phyloP scores from a whole-genome alignment of 2,888 invertebrate species.

The Craniophora ligustri region DNA sequence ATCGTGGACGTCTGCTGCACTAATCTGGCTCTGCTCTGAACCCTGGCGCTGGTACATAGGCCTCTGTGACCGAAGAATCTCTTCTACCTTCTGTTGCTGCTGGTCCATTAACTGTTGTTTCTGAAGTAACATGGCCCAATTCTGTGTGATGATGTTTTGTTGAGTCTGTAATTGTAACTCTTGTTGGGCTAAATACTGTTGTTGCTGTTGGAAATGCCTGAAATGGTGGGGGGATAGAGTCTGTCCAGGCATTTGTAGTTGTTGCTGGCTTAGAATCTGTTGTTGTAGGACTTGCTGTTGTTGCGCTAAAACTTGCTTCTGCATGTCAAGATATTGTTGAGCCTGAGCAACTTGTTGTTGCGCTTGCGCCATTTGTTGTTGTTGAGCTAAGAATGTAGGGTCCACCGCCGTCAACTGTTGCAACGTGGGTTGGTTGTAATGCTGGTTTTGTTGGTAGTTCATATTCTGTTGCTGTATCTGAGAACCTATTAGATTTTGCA shows the following conservation, averaged over 20 bases:
- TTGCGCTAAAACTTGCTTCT: constrained; percentile 83
- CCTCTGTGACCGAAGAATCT: constrained; percentile 76
- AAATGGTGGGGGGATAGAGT: constrained; percentile 83
- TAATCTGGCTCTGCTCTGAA: constrained; percentile 84
- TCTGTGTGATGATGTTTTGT: constrained; percentile 88
- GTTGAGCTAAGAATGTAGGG: constrained; percentile 76
- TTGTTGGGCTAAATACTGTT: constrained; percentile 86
- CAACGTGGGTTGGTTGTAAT: constrained; percentile 72
- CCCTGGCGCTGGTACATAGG: constrained; percentile 81
- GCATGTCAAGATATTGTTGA: constrained; percentile 83
- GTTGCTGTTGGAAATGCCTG: constrained; percentile 78
- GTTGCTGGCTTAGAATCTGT: constrained; percentile 82
- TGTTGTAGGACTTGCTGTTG: constrained; percentile 85
- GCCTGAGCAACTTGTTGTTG: constrained; percentile 83
- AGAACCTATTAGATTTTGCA: constrained; percentile 72
- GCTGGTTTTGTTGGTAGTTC: constrained; percentile 74
- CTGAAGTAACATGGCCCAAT: constrained; percentile 84
- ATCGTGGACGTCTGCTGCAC: constrained; percentile 75
- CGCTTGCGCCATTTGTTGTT: constrained; percentile 83
- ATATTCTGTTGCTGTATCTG: constrained; percentile 76
- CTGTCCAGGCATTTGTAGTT: constrained; percentile 81
- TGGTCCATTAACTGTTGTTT: constrained; percentile 86
- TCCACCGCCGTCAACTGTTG: constrained; percentile 68
- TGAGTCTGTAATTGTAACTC: constrained; percentile 86
- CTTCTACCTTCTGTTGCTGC: constrained; percentile 85